Percentiles rank a stretch among this genome's conserved stretches.
phyloP scores from a whole-genome alignment of 2,888 invertebrate genomes.

The Agriopis marginaria region DNA sequence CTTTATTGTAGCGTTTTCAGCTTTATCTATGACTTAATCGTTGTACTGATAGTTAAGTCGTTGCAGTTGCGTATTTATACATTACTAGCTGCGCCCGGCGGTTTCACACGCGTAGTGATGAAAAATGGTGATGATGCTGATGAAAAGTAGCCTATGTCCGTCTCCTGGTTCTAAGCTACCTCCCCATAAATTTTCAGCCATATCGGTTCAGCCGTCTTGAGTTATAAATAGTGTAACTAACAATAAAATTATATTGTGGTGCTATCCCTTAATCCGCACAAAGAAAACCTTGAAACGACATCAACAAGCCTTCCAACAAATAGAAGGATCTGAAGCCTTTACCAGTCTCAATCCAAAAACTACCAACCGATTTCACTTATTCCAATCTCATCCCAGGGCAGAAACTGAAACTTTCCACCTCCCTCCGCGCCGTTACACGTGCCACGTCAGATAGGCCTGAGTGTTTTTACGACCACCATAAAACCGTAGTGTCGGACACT shows the following conservation, averaged over 20 bases:
- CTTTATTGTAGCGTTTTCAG: neutral
- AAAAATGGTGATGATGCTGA: no score
- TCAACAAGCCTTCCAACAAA: constrained; percentile 11
- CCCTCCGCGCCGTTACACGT: constrained; percentile 20
- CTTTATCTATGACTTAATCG: neutral
- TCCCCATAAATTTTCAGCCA: no score
- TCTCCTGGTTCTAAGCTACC: no score
- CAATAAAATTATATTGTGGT: constrained; percentile 17
- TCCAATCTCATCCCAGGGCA: constrained; percentile 26
- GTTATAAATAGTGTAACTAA: no score
- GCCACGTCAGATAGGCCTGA: constrained; percentile 32
- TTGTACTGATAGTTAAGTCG: neutral
- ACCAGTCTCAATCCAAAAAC: constrained; percentile 15
- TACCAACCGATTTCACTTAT: constrained; percentile 24
- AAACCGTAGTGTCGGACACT: constrained; percentile 44
- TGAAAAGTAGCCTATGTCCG: no score
- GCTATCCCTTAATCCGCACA: constrained; percentile 13
- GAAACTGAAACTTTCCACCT: constrained; percentile 29
- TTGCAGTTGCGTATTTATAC: neutral
- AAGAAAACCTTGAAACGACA: constrained; percentile 15
- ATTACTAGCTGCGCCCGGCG: no score
- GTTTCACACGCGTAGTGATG: no score
- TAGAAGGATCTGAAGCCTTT: constrained; percentile 8
- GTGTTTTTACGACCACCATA: constrained; percentile 50
- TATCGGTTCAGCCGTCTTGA: no score